A percentile compares a stretch with the other conserved stretches of the same genome.
Evolutionary conservation across 2,113 vertebrate species (phyloP).

Genomic region (Mormoops blainvillei): DNA sequence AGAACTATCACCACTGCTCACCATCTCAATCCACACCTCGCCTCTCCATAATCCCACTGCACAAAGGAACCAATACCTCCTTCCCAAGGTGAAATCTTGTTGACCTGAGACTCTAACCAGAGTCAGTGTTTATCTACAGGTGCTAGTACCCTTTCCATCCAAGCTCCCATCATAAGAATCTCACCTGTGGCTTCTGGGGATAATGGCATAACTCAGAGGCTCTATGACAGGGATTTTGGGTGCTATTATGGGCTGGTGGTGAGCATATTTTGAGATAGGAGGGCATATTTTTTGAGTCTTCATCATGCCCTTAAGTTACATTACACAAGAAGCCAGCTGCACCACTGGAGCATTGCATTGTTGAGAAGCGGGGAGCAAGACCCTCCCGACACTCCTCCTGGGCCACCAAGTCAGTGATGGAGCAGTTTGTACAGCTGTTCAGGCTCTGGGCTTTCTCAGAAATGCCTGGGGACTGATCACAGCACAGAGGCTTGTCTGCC

Average conservation of each 20-base stretch:
- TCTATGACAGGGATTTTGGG: background rate
- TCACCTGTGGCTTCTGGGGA: background rate
- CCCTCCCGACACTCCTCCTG: background rate
- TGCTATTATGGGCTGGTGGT: background rate
- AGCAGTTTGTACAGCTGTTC: background rate
- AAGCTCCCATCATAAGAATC: background rate
- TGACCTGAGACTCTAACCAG: background rate
- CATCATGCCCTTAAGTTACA: background rate
- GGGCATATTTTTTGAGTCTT: background rate
- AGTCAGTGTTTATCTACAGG: background rate
- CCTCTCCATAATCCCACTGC: background rate
- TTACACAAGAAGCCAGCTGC: background rate
- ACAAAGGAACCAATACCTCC: fast-evolving
- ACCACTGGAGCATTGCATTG: fast-evolving
- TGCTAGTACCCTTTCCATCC: background rate
- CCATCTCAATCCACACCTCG: background rate
- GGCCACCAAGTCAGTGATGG: background rate
- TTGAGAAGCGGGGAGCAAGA: background rate
- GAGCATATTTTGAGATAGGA: background rate
- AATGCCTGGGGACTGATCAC: background rate
- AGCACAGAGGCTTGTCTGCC: background rate
- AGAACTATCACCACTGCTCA: background rate
- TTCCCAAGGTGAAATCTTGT: background rate
- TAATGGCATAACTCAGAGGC: background rate
- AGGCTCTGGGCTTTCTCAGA: background rate